Evolutionary conservation across 1,140 invertebrate genomes (phyloP), one percentile per base, ranked within the genome.

Genomic region (Sitophilus oryzae): DNA sequence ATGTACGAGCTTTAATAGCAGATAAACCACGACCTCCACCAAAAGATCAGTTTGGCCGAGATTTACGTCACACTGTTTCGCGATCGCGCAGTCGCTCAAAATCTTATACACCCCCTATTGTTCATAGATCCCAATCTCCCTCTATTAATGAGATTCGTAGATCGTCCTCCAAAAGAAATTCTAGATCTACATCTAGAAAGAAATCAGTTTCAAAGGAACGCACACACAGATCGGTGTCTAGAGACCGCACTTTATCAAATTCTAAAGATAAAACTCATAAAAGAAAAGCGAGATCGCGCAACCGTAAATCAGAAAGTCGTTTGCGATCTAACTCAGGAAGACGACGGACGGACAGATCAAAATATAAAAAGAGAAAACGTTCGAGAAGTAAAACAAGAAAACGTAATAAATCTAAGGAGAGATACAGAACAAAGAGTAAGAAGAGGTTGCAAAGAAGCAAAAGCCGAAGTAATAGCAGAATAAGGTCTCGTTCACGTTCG

Each of bases 1-100:
- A 91, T 73, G 88, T 91, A 0, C 75, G 89, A 15, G 83, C 84
- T 54, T 74, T 91, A 23, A 83, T 92, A 10, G 77, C 80, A 1
- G 83, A 85, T 51, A 85, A 85, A 54, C 79, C 81, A 0, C 73
- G 78, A 43, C 76, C 80, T n/a, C 71, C 77, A 69, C 47, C 52
- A 21, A 88, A 86, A 71, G 88, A 91, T 69, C 81, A 85, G 22
- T 91, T 89, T 73, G 88, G 88, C 0, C 74, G 87, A n/a, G 88
- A 90, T 69, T 77, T 82, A 18, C 63, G 73, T 46, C 59, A 70
- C 23, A 70, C 69, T 1, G 21, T 67, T 19, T 72, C 74, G 0
- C 60, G 63, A 53, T 62, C 58, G 6, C 65, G 54, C 56, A 59
- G 54, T 38, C 46, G 52, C 18, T 62, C 60, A 11, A 30, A 11